These are phyloP conservation scores for Labeo rohita DNA, from an alignment of 2,113 vertebrate genomes.

Conservation along the genomic window DNA sequence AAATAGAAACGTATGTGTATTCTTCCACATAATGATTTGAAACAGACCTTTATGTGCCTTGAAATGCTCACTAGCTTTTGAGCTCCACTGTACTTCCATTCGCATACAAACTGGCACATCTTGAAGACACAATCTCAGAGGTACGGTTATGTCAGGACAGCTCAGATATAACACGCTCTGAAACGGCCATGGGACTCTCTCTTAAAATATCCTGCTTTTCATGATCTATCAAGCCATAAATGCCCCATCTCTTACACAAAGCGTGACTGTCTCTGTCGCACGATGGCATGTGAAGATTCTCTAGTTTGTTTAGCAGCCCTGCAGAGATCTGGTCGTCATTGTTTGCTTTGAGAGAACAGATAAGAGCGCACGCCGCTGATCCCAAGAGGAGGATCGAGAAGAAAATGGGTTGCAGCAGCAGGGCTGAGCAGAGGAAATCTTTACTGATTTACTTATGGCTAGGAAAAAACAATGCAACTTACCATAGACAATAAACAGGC, in stretches of 20 bases:
- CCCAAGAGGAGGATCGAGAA: not conserved
- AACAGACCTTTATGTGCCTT: not conserved
- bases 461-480: not conserved
- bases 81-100: not conserved
- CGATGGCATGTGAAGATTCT: conserved; percentile 8
- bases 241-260: not conserved
- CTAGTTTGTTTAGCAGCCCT: conserved; percentile 17
- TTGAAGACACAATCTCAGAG: not conserved
- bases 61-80: no score
- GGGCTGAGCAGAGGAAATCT: not conserved
- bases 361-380: not conserved
- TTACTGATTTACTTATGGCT: not conserved
- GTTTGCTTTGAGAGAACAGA: conserved; percentile 33
- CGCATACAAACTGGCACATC: not conserved
- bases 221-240: not conserved
- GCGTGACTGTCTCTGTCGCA: not conserved
- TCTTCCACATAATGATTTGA: not conserved
- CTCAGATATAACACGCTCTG: not conserved
- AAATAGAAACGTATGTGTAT: no score
- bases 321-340: conserved; percentile 12
- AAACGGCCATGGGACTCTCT: not conserved
- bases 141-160: not conserved
- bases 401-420: not conserved
- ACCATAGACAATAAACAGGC: not conserved
- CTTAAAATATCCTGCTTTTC: not conserved